Evolutionary conservation across 2,888 invertebrate genomes (phyloP).

Genomic region (Chrysopilus asiliformis): DNA sequence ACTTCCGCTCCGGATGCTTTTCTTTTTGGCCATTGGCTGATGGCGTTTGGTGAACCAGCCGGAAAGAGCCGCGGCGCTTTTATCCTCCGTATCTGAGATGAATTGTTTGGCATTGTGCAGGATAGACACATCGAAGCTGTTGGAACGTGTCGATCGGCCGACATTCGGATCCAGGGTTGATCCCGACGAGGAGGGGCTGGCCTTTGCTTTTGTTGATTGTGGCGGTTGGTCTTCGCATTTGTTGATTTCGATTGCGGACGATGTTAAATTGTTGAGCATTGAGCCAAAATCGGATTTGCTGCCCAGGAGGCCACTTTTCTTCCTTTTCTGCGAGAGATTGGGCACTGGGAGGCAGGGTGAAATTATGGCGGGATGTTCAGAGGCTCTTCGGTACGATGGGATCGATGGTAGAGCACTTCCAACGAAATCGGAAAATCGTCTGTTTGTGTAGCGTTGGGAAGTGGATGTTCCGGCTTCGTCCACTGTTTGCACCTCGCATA

Average conservation of each 20-base stretch:
- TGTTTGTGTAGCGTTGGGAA: constrained; percentile 48
- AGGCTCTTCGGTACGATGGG: constrained; percentile 49
- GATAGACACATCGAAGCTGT: constrained; percentile 72
- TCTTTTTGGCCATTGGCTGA: constrained; percentile 57
- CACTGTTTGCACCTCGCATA: constrained; percentile 70
- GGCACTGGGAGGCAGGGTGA: constrained; percentile 24
- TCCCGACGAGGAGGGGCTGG: constrained; percentile 17
- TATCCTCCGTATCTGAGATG: constrained; percentile 34
- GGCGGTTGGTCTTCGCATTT: constrained; percentile 44
- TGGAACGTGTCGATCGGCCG: constrained; percentile 54
- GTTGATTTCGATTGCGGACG: constrained; percentile 68
- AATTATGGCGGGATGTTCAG: constrained; percentile 51
- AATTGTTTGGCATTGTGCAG: constrained; percentile 41
- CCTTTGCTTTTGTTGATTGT: constrained; percentile 16
- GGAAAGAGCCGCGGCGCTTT: constrained; percentile 42
- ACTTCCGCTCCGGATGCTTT: constrained; percentile 41
- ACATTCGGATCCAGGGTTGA: constrained; percentile 31
- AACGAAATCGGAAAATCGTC: constrained; percentile 61
- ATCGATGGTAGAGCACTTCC: constrained; percentile 39
- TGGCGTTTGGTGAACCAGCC: constrained; percentile 69
- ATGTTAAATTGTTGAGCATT: constrained; percentile 55
- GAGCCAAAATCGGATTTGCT: constrained; percentile 69
- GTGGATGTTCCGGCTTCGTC: constrained; percentile 47
- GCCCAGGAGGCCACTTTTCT: constrained; percentile 53
- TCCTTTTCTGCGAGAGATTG: constrained; percentile 22